Conservation (phyloP, 2,797 vertebrate genomes). For the Poeciliopsis paucimaculata region DNA sequence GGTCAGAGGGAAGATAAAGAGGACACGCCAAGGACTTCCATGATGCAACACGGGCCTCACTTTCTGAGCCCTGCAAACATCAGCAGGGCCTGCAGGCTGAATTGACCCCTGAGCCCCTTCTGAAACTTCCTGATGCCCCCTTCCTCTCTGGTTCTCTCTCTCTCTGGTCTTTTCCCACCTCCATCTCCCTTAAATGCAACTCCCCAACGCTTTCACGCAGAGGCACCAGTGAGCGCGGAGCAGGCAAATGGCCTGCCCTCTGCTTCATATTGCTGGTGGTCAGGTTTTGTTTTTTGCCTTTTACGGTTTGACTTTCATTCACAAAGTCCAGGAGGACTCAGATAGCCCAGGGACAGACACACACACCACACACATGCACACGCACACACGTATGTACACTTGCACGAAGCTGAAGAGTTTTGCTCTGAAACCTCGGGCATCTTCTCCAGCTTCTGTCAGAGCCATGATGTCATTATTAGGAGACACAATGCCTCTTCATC, state of each 20-base stretch:
- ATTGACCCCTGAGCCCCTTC: constrained; percentile 66
- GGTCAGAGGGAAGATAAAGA: constrained; percentile 71
- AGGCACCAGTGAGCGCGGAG: constrained; percentile 58
- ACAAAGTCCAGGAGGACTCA: constrained; percentile 78
- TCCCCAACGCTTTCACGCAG: constrained; percentile 44
- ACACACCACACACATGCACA: constrained; percentile 41
- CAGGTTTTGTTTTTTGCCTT: constrained; percentile 81
- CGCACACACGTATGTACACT: constrained; percentile 47
- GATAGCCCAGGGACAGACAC: constrained; percentile 66
- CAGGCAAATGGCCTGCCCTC: constrained; percentile 78
- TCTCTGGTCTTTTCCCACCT: constrained; percentile 40
- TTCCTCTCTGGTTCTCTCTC: constrained; percentile 28
- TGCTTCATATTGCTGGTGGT: constrained; percentile 79
- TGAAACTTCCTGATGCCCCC: constrained; percentile 50
- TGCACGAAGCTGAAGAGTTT: constrained; percentile 74
- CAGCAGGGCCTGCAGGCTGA: constrained; percentile 66
- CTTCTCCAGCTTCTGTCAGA: constrained; percentile 82
- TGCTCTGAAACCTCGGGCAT: constrained; percentile 68
- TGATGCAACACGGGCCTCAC: constrained; percentile 66
- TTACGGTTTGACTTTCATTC: constrained; percentile 78
- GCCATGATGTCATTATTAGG: constrained; percentile 79
- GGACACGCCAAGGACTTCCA: constrained; percentile 74
- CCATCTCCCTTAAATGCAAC: constrained; percentile 39
- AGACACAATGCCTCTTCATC: constrained; percentile 75
- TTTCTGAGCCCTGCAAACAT: constrained; percentile 49